phyloP scores from a whole-genome alignment of 2,797 vertebrate genomes.

The Periophthalmus magnuspinnatus region DNA sequence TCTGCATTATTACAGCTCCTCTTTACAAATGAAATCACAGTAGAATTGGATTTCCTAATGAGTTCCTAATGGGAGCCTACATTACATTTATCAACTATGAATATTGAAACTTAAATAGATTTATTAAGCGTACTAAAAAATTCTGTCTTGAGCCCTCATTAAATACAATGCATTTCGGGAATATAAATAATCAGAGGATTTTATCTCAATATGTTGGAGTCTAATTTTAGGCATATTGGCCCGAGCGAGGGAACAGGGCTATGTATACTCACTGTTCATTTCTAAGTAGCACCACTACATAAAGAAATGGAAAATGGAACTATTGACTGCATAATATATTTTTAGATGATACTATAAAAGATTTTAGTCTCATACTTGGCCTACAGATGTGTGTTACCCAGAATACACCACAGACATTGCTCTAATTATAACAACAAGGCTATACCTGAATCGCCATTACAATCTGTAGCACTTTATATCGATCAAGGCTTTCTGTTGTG shows the following conservation, averaged over 20 bases:
- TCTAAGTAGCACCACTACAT: background rate
- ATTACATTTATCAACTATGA: background rate
- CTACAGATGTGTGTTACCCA: background rate
- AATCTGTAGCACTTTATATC: background rate
- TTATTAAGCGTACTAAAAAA: background rate
- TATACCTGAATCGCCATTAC: background rate
- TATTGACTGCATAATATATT: background rate
- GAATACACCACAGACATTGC: background rate
- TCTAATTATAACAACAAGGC: background rate
- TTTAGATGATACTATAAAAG: background rate
- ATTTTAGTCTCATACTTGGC: background rate
- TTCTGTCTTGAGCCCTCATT: too few species aligned
- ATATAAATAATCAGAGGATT: background rate
- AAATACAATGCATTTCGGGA: too few species aligned
- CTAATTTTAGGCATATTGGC: background rate
- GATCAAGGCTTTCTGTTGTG: background rate
- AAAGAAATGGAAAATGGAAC: background rate
- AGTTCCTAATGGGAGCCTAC: background rate
- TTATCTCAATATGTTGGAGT: background rate
- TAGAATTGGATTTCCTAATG: background rate
- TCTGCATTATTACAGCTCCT: background rate
- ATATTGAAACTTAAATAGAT: background rate
- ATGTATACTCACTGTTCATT: background rate
- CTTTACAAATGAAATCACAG: background rate
- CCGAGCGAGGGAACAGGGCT: background rate